Evolutionary conservation across 2,113 vertebrate species (phyloP), one percentile per base, ranked within the genome.

Genomic region (Osmerus eperlanus): DNA sequence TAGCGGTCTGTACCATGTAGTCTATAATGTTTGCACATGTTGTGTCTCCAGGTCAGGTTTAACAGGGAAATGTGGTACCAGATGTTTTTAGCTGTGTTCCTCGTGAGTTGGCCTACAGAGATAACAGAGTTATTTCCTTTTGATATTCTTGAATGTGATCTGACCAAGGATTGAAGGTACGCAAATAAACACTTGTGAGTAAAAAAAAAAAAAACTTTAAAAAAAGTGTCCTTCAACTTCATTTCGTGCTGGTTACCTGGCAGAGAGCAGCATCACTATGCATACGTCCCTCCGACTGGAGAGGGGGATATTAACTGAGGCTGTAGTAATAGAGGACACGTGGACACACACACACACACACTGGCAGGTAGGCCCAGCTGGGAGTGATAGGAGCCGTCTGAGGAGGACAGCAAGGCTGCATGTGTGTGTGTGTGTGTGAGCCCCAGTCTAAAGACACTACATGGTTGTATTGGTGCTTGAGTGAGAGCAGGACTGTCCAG

Each of bases 91-190:
- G 16, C 9, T 77, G 78, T 81, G 77, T 77, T 62, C 41, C 53
- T 68, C n/a, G 12, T 71, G 21, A 53, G 18, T 62, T 54, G 58
- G 74, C 71, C 65, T 79, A 62, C 58, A 67, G 63, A 79, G 74
- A 77, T 62, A 71, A 47, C 63, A 68, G 65, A 55, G 67, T 75
- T 25, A 51, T 82, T 80, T 88, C 72, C 74, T 87, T 88, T 90
- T 89, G 84, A 87, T 89, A 89, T 87, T 87, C 75, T 81, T 81
- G 82, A 88, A 83, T 88, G 86, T 87, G 80, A 81, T 79, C 79
- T 74, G 79, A 84, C 78, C 82, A 88, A 67, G 81, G 81, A 79
- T 66, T 84, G 75, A 83, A 86, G 80, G 82, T 85, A 82, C 77
- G 77, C 82, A 83, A 88, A 88, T 88, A 84, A 88, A 86, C 67